Base-by-base conservation (phyloP, 2,888 invertebrate species). In the Malthinus flaveolus region DNA sequence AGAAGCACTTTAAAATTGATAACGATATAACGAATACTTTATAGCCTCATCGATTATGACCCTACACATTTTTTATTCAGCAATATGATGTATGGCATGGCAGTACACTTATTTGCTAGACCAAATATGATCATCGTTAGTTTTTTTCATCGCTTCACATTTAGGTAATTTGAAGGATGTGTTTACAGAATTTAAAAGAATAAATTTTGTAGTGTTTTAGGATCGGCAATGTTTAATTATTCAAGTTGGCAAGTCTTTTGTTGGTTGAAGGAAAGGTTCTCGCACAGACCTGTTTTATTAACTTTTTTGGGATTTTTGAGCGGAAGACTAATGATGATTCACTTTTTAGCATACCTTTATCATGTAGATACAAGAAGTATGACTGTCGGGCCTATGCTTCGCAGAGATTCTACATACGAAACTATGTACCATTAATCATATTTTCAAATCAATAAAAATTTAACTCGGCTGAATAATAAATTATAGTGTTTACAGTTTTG, bases 171-270 rank as follows among this genome's bases (percentile, higher is more conserved):
- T 10, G 15, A 31, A 23, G 11, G 1, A 0, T 32, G 23, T 46
- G 10, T 7, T 11, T 31, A 31, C 11, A n/a, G 9, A 12, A 7
- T 11, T 13, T 12, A 23, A n/a, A 23, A 15, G 15, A 42, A 15
- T 15, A 42, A 23, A 15, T 13, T 51, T 58, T 56, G 65, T 67
- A 77, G 77, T 66, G 50, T 77, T 57, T 63, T 76, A 60, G 77
- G 75, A 12, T 73, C 75, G 4, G 56, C 73, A 36, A 72, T 74
- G 72, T 77, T 78, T 61, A 76, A 74, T 56, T 71, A 73, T 52
- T 69, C 75, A 3, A 74, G 71, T 49, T 62, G 73, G 66, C 34
- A 68, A 8, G 71, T 71, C 36, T 77, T 66, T 58, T 59, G 68
- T 6, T 77, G 72, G 71, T 50, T 78, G 9, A 56, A 49, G 7